Evolutionary conservation across 2,888 invertebrate genomes (phyloP).

Genomic region (Agapostemon virescens): DNA sequence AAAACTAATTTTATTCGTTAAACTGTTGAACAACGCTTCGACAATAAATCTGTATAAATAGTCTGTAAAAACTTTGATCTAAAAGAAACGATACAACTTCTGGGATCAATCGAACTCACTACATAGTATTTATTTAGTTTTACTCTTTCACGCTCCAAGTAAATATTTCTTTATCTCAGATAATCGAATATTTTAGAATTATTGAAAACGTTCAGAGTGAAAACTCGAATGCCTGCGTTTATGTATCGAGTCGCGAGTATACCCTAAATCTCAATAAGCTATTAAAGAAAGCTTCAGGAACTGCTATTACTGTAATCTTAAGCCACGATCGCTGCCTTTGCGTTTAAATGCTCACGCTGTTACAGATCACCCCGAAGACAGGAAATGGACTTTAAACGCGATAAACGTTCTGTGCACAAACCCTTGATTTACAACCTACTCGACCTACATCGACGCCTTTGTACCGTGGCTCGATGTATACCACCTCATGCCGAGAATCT

Average conservation of each 20-base stretch:
- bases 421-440: conserved; percentile 43
- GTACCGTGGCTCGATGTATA: conserved; percentile 24
- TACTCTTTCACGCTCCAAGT: no score
- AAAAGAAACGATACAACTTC: no score
- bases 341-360: conserved; percentile 24
- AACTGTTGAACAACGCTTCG: no score
- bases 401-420: conserved; percentile 27
- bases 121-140: no score
- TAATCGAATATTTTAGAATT: not conserved
- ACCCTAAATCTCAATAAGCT: not conserved
- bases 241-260: not conserved
- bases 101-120: no score
- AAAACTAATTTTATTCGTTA: no score
- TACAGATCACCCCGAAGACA: conserved; percentile 34
- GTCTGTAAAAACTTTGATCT: no score
- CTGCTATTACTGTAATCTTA: not conserved
- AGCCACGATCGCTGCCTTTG: not conserved
- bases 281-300: not conserved
- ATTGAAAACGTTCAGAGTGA: not conserved
- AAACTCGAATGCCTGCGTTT: not conserved
- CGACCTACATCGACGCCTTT: conserved; percentile 39
- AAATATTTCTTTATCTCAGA: no score
- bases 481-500: conserved; percentile 17
- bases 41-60: no score
- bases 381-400: conserved; percentile 42